phyloP scores from a whole-genome alignment of 2,797 vertebrate species.

The Champsocephalus gunnari region DNA sequence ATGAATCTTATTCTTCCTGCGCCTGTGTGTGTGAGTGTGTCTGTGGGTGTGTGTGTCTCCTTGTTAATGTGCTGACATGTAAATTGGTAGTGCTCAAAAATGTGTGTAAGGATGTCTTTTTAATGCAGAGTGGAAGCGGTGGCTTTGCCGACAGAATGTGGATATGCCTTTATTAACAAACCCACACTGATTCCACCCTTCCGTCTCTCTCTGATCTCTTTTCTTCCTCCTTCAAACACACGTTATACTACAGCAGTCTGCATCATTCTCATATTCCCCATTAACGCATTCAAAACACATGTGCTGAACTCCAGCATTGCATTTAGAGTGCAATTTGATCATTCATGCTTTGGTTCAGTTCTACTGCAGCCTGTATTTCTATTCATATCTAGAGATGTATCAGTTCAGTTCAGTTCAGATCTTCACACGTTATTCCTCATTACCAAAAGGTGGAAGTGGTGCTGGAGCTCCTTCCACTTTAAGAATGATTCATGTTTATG shows the following conservation, averaged over 20 bases:
- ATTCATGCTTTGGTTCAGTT: neutral
- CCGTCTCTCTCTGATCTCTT: conserved; percentile 35
- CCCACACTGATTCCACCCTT: conserved; percentile 39
- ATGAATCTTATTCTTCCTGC: conserved; percentile 65
- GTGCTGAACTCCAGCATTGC: conserved; percentile 1
- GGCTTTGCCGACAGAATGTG: conserved; percentile 59
- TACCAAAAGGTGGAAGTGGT: conserved; percentile 8
- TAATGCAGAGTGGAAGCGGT: conserved; percentile 46
- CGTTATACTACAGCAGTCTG: conserved; percentile 12
- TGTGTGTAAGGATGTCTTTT: conserved; percentile 53
- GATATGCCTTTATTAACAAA: conserved; percentile 67
- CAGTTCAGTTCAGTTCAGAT: neutral
- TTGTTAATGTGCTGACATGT: conserved; percentile 79
- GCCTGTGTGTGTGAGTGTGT: conserved; percentile 34
- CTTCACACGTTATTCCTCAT: conserved; percentile 17
- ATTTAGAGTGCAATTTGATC: neutral
- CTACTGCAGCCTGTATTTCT: neutral
- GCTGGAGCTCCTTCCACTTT: conserved; percentile 7
- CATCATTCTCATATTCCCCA: conserved; percentile 3
- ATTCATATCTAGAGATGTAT: neutral
- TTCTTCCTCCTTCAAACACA: conserved; percentile 19
- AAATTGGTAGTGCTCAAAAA: conserved; percentile 71
- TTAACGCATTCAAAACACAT: conserved; percentile 24
- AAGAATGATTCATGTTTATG: conserved; percentile 42
- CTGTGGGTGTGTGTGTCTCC: conserved; percentile 29